phyloP scores from a whole-genome alignment of 2,888 invertebrate genomes.

The Drosophila neutralis region DNA sequence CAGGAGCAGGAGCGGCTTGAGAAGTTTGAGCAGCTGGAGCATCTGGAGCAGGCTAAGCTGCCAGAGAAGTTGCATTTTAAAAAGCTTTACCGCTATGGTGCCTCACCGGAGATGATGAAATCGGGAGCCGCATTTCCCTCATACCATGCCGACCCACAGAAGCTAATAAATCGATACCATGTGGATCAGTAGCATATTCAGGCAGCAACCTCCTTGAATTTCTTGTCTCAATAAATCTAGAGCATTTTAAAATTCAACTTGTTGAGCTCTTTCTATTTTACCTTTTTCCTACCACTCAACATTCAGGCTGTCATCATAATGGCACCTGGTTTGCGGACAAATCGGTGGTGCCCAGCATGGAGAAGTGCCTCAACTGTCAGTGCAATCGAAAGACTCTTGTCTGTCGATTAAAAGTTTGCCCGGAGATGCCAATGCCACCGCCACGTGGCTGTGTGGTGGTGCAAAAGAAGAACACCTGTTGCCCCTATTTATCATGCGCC shows the following conservation, averaged over 20 bases:
- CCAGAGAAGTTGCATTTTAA: constrained; percentile 6
- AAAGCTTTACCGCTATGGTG: constrained; percentile 37
- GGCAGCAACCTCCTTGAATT: neutral
- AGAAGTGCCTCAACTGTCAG: constrained; percentile 92
- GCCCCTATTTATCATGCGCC: constrained; percentile 91
- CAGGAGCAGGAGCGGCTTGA: neutral
- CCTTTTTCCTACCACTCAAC: neutral
- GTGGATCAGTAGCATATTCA: constrained; percentile 4
- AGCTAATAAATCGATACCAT: constrained; percentile 7
- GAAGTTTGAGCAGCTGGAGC: neutral
- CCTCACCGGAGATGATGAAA: constrained; percentile 37
- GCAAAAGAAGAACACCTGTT: constrained; percentile 89
- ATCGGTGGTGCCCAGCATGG: constrained; percentile 88
- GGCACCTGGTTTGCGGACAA: constrained; percentile 89
- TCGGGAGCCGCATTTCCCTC: constrained; percentile 48
- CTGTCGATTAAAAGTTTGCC: constrained; percentile 92
- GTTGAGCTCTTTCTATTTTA: neutral
- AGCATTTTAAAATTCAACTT: constrained; percentile 9
- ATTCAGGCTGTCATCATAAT: constrained; percentile 90
- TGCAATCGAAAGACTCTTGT: constrained; percentile 90
- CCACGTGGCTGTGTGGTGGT: constrained; percentile 90
- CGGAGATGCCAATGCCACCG: constrained; percentile 90
- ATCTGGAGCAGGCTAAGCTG: neutral
- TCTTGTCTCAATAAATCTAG: constrained; percentile 24
- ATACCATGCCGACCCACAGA: constrained; percentile 29